Evolutionary conservation across 2,797 vertebrate genomes (phyloP), one percentile per base, ranked within the genome.

Genomic region (Sebastes kiyomatsui): DNA sequence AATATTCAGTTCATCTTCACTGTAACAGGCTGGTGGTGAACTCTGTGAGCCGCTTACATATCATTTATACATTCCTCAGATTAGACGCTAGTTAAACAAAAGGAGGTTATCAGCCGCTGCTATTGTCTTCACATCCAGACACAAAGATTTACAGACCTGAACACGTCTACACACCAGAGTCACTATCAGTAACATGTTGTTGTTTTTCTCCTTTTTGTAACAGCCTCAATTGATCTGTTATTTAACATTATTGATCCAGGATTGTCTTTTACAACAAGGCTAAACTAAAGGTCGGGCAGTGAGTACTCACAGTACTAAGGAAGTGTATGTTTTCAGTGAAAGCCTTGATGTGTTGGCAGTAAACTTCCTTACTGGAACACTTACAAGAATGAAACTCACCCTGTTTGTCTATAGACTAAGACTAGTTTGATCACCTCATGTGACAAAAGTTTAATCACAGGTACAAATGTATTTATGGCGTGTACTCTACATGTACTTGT

Each of bases 11-110:
- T 14, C 16, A 25, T 67, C 30, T 61, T 30, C 4, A 22, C 25
- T 27, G 6, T 58, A 69, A 62, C 32, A 46, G 32, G 14, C 38
- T 27, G 10, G 2, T 9, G 22, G 20, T 46, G n/a, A 16, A 23
- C 32, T 46, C 20, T 58, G 66, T 65, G 3, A 65, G 6, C 7
- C 3, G 5, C 7, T 27, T 13, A 32, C 18, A 2, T 22, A 10
- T 75, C 14, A 16, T 66, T 52, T 13, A 16, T 35, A n/a, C 33
- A 78, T 75, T 75, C 72, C 32, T 75, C 46, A 75, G 79, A 75
- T 67, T 75, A 75, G 60, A 49, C 46, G 30, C 27, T 1, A 38
- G 3, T 35, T 0, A 35, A 62, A 7, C 60, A 22, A 62, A 33
- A 9, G 10, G 25, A 38, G 52, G 46, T 78, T 79, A 72, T 81